Conservation (phyloP, 2,797 vertebrate species). For the Betta splendens region DNA sequence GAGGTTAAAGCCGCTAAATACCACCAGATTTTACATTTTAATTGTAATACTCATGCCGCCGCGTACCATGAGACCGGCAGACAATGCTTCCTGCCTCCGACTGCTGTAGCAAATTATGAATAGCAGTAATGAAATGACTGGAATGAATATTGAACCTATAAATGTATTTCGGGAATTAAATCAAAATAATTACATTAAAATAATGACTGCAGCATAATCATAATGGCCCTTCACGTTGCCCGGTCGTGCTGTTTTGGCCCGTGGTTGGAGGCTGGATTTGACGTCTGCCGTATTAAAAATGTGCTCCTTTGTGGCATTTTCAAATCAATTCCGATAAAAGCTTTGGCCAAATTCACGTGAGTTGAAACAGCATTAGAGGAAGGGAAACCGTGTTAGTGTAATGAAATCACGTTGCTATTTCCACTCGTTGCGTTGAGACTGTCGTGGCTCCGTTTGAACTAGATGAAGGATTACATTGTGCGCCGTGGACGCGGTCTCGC, state of each 20-base stretch:
- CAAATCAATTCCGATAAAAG: constrained; percentile 52
- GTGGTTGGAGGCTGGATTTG: constrained; percentile 1
- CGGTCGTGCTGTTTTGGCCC: constrained; percentile 1
- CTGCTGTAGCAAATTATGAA: constrained; percentile 6
- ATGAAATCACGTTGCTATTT: constrained; percentile 24
- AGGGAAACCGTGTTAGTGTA: constrained; percentile 19
- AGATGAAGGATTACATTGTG: constrained; percentile 26
- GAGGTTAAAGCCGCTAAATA: not conserved
- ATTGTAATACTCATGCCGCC: not conserved
- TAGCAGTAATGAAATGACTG: constrained; percentile 25
- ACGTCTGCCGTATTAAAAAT: constrained; percentile 8
- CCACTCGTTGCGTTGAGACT: constrained; percentile 10
- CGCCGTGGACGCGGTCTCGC: constrained; percentile 4
- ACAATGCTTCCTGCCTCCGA: constrained; percentile 10
- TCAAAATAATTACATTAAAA: constrained; percentile 19
- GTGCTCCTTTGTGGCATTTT: constrained; percentile 12
- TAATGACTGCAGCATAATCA: constrained; percentile 23
- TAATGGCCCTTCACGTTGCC: constrained; percentile 21
- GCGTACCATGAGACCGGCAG: not conserved
- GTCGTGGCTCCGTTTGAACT: constrained; percentile 17
- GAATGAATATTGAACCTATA: constrained; percentile 7
- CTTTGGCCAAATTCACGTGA: constrained; percentile 29
- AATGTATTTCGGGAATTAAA: constrained; percentile 18
- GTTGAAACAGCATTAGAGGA: constrained; percentile 33
- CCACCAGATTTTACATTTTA: not conserved